Base-by-base conservation (phyloP, 2,797 vertebrate species). In the Pipistrellus pygmaeus region DNA sequence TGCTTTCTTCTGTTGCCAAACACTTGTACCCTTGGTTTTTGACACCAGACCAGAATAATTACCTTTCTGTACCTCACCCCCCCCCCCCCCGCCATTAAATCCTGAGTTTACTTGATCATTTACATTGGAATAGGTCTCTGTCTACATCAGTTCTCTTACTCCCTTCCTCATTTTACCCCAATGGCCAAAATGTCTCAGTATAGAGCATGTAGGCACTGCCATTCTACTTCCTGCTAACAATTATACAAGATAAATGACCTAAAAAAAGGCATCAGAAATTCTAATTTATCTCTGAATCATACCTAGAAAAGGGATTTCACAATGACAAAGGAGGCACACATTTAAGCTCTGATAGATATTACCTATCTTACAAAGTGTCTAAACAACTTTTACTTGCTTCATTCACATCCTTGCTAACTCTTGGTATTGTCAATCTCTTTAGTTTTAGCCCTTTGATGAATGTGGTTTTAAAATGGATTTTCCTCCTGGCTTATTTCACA, bases 321-420 rank as follows among this genome's bases (percentile, higher is more conserved):
- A 78, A 23, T 35, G 46, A 66, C 12, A 75, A 68, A 25, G 20
- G 32, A 91, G 14, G 5, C 15, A 87, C 9, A 25, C 10, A 76
- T 41, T 75, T 80, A 84, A 87, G 20, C 8, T 85, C 71, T 81
- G 27, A 32, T 83, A 78, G 55, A 68, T 91, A 53, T 62, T 81
- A 55, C 41, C 38, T 73, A 6, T 48, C 6, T 73, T 90, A 27
- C 32, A 68, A 69, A 38, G 7, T 48, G 10, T 76, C 66, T 30
- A 51, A 85, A 90, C 1, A 1, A 48, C 17, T 90, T 57, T 18
- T 2, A 46, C 13, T 60, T 44, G 8, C 9, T 83, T 83, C 21
- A 95, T 60, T 78, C 23, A 92, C 21, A 44, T 62, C 23, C 35
- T 90, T 92, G 18, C 1, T 30, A 81, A 20, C 14, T 3, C 10